phyloP scores from a whole-genome alignment of 2,113 vertebrate genomes.

The Bos javanicus region DNA sequence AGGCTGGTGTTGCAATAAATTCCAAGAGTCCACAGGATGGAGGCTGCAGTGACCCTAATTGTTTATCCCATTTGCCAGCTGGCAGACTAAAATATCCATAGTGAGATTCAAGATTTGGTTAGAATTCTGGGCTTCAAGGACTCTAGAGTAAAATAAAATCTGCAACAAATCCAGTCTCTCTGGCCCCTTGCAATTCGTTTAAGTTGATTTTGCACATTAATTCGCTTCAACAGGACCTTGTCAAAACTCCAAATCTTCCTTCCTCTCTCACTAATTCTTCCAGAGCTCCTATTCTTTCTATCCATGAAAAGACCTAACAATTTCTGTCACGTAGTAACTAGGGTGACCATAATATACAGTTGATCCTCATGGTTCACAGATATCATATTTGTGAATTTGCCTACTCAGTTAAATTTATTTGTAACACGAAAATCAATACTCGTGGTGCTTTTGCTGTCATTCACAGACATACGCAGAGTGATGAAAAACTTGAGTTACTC shows the following conservation, averaged over 20 bases:
- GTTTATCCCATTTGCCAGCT: neutral
- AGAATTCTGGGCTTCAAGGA: conserved; percentile 1
- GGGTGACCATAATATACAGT: neutral
- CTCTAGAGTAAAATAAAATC: conserved; percentile 9
- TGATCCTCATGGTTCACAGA: neutral
- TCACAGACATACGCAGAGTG: neutral
- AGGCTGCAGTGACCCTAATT: neutral
- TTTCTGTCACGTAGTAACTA: neutral
- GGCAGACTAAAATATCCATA: neutral
- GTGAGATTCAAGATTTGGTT: conserved; percentile 9
- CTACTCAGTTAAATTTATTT: neutral
- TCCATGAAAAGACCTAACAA: neutral
- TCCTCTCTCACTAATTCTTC: neutral
- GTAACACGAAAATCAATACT: neutral
- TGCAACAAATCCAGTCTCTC: neutral
- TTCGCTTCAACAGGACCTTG: neutral
- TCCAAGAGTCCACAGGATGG: neutral
- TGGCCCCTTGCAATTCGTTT: neutral
- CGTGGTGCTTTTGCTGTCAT: neutral
- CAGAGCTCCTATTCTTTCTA: neutral
- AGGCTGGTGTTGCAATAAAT: neutral
- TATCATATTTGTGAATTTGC: neutral
- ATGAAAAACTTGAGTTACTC: neutral
- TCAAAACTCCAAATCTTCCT: neutral
- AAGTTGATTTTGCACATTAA: conserved; percentile 24